Evolutionary conservation across 2,888 invertebrate genomes (phyloP).

Genomic region (Cheilosia vernalis): DNA sequence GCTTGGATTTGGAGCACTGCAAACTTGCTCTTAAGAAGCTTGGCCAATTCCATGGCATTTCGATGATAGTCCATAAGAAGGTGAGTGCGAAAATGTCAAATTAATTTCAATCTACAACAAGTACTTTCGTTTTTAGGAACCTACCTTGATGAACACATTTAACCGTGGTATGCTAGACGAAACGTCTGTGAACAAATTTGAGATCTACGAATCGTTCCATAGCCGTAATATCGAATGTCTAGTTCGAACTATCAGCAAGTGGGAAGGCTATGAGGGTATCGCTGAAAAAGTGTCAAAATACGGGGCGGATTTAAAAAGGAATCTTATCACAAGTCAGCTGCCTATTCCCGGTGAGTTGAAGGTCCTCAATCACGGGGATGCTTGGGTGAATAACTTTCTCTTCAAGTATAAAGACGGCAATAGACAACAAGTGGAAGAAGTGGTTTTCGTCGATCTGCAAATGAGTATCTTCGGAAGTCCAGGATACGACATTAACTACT

Average conservation of each 20-base stretch:
- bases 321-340: conserved; percentile 77
- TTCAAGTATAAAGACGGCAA: conserved; percentile 81
- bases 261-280: conserved; percentile 83
- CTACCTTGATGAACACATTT: conserved; percentile 76
- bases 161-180: conserved; percentile 77
- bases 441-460: conserved; percentile 81
- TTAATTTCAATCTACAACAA: no score
- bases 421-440: conserved; percentile 10
- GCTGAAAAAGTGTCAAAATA: conserved; percentile 79
- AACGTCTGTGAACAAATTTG: background rate
- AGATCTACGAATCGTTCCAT: background rate
- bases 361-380: conserved; percentile 84
- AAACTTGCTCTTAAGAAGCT: conserved; percentile 84
- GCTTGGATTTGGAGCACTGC: conserved; percentile 84
- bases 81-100: conserved; percentile 76
- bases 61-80: conserved; percentile 85
- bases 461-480: conserved; percentile 80
- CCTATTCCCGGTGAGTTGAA: conserved; percentile 78
- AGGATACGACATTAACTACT: conserved; percentile 82
- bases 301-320: conserved; percentile 72
- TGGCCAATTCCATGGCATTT: conserved; percentile 85
- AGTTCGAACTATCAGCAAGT: conserved; percentile 80
- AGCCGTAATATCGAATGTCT: conserved; percentile 39
- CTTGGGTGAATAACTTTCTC: conserved; percentile 85
- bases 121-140: conserved; percentile 76